Conservation (phyloP, 30 jellyfish, hydroid and myxozoan species). For the Morbakka virulenta region DNA sequence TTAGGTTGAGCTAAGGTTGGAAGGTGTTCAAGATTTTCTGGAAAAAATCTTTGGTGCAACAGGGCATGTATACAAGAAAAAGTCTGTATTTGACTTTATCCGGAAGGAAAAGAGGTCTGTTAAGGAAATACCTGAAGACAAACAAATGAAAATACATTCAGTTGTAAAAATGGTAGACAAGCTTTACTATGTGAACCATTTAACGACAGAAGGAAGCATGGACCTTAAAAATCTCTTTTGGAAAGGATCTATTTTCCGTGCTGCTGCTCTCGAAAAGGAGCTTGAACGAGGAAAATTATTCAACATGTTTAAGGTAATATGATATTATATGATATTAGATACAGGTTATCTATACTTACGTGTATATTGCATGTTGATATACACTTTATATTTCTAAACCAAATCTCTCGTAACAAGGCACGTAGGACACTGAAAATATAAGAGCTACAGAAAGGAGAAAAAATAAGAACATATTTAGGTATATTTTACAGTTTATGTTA, state of each 20-base stretch:
- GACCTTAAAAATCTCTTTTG: slow-evolving; percentile 2
- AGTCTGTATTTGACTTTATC: slow-evolving; percentile 4
- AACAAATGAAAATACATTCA: slow-evolving; percentile 23
- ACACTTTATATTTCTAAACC: too few relatives aligned
- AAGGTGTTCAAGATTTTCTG: slow-evolving; percentile 54
- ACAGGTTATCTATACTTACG: too few relatives aligned
- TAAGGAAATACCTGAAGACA: background rate
- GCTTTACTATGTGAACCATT: slow-evolving; percentile 23
- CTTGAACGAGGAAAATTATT: slow-evolving; percentile 37
- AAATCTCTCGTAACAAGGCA: too few relatives aligned
- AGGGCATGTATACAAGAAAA: slow-evolving; percentile 2
- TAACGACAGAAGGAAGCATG: slow-evolving; percentile 10
- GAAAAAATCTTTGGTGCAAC: slow-evolving; percentile 45
- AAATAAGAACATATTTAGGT: too few relatives aligned
- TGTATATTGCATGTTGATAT: too few relatives aligned
- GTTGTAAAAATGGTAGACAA: slow-evolving; percentile 39
- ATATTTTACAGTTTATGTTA: too few relatives aligned
- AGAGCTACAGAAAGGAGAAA: too few relatives aligned
- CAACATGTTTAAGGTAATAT: slow-evolving; percentile 38
- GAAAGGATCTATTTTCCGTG: slow-evolving; percentile 3
- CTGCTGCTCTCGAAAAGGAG: slow-evolving; percentile 22
- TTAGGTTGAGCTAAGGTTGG: slow-evolving; percentile 49
- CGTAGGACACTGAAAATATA: too few relatives aligned
- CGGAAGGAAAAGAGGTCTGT: slow-evolving; percentile 1
- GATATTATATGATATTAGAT: too few relatives aligned